phyloP scores from a whole-genome alignment of 2,113 vertebrate species.

The Neomonachus schauinslandi region DNA sequence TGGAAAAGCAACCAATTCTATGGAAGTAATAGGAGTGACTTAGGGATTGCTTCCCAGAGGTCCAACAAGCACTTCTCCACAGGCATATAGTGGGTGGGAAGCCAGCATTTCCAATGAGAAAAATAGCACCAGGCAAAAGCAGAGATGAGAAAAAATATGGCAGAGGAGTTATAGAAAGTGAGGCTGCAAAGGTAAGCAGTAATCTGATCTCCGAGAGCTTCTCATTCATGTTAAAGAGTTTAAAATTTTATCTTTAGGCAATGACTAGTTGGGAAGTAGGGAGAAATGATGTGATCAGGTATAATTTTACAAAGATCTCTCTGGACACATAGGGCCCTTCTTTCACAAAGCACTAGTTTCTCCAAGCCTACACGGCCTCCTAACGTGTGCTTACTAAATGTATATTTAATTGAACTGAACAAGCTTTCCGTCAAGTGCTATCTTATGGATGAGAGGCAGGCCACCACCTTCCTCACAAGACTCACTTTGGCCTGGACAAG shows the following conservation, averaged over 20 bases:
- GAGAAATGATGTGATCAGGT: not conserved
- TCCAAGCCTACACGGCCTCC: not conserved
- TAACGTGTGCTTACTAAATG: conserved; percentile 10
- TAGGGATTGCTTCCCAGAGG: not conserved
- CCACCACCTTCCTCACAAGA: conserved; percentile 46
- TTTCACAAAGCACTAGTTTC: conserved; percentile 23
- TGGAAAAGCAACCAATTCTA: not conserved
- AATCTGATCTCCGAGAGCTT: not conserved
- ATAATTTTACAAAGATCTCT: conserved; percentile 47
- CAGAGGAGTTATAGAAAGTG: not conserved
- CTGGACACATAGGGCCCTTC: not conserved
- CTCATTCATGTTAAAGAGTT: not conserved
- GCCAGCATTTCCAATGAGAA: not conserved
- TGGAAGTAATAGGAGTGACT: not conserved
- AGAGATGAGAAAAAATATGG: not conserved
- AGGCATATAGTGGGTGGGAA: not conserved
- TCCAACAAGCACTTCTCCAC: not conserved
- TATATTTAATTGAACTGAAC: not conserved
- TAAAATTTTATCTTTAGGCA: conserved; percentile 14
- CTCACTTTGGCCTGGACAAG: conserved; percentile 54
- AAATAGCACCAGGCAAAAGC: not conserved
- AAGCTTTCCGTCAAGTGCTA: conserved; percentile 14
- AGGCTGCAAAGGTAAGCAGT: not conserved
- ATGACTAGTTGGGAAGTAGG: not conserved
- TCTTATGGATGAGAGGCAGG: conserved; percentile 16